These are phyloP conservation scores for Pogoniulus pusillus DNA, from an alignment of 2,797 vertebrate genomes.

Conservation along the genomic window DNA sequence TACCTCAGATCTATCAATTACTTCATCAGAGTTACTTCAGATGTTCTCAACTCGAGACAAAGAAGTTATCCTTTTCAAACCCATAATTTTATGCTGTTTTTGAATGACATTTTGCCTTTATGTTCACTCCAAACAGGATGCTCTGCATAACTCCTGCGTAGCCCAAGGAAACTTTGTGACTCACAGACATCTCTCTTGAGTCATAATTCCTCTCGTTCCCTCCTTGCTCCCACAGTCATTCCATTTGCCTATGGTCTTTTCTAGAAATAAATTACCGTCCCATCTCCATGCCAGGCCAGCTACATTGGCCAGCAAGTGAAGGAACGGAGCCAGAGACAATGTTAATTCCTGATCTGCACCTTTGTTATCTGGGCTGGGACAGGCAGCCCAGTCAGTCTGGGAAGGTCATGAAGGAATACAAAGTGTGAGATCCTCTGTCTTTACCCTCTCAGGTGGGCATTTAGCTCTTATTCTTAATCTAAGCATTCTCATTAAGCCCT, in stretches of 20 bases:
- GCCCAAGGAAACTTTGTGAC: background rate
- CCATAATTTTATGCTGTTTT: background rate
- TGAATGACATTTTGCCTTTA: background rate
- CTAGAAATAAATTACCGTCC: background rate
- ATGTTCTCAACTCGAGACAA: background rate
- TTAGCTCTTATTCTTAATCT: background rate
- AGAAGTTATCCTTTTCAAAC: background rate
- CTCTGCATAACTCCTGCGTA: background rate
- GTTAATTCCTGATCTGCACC: background rate
- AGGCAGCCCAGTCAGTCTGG: background rate
- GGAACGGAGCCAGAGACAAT: background rate
- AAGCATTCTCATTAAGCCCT: background rate
- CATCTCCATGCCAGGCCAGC: background rate
- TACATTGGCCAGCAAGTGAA: background rate
- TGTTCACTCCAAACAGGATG: background rate
- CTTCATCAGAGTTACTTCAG: background rate
- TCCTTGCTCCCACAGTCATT: background rate
- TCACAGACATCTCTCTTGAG: conserved; percentile 19
- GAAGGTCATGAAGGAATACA: background rate
- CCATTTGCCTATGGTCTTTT: background rate
- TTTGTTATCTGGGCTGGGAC: background rate
- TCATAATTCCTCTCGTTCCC: background rate
- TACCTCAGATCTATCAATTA: background rate
- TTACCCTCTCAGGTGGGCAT: background rate
- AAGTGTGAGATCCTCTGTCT: background rate